Percentiles rank a stretch among this genome's conserved stretches.
phyloP scores from a whole-genome alignment of 2,888 invertebrate species.

The Icerya purchasi region DNA sequence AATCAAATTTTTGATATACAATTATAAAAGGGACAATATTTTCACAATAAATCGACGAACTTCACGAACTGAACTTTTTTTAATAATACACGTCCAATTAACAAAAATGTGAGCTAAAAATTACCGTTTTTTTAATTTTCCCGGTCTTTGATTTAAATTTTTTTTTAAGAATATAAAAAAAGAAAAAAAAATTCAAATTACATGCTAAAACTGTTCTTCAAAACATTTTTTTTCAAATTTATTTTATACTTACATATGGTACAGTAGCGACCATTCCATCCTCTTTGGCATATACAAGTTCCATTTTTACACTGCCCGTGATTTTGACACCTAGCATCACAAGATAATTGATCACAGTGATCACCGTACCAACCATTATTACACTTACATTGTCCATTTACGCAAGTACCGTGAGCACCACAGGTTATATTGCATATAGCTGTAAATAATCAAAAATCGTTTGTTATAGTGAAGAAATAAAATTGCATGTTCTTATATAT shows the following conservation, averaged over 20 bases:
- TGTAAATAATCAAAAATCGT: no score
- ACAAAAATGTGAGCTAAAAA: no score
- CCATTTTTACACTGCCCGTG: constrained; percentile 96
- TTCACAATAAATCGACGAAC: no score
- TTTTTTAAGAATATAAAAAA: no score
- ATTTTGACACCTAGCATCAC: constrained; percentile 75
- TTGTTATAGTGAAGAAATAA: no score
- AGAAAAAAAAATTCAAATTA: no score
- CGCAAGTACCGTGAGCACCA: constrained; percentile 81
- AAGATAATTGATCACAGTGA: constrained; percentile 74
- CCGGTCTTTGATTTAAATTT: no score
- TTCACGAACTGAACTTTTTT: no score
- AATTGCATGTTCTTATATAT: no score
- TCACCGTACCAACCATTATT: constrained; percentile 83
- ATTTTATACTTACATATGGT: constrained; percentile 66
- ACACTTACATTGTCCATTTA: constrained; percentile 71
- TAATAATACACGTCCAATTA: no score
- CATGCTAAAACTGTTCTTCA: no score
- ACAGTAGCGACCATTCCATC: constrained; percentile 97
- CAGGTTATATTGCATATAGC: constrained; percentile 84
- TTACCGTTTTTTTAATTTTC: no score
- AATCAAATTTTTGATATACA: neutral
- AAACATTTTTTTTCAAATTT: neutral
- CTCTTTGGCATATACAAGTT: constrained; percentile 88
- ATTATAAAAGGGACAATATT: neutral